These are phyloP conservation scores for Morinoia aosen DNA, from an alignment of 2,888 invertebrate species.

Conservation along the genomic window DNA sequence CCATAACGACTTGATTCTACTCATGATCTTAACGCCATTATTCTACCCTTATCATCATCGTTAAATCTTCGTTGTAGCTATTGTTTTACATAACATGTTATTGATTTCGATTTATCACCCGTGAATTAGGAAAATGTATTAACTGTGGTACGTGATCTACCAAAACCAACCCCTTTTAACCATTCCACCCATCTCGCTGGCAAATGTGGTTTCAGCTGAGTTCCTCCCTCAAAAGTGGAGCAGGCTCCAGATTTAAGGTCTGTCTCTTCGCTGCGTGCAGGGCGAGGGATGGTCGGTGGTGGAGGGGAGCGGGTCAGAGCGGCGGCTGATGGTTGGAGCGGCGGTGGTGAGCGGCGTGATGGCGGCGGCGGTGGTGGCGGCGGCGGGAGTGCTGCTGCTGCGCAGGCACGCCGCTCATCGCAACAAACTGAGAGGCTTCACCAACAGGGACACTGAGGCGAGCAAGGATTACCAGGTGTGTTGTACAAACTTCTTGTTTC, in stretches of 20 bases:
- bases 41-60: neutral
- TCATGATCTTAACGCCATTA: neutral
- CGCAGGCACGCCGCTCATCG: constrained; percentile 58
- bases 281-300: constrained; percentile 57
- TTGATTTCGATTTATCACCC: no score
- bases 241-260: neutral
- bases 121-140: no score
- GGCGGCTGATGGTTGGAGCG: constrained; percentile 62
- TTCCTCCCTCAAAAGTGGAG: neutral
- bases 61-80: no score
- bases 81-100: no score
- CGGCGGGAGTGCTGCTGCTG: constrained; percentile 59
- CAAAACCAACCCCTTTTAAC: no score
- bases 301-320: constrained; percentile 55
- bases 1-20: neutral
- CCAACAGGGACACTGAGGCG: constrained; percentile 62
- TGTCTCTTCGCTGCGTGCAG: constrained; percentile 31
- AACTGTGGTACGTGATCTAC: no score
- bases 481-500: neutral
- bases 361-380: constrained; percentile 64
- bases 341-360: constrained; percentile 65
- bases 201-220: neutral
- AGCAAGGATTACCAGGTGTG: constrained; percentile 66
- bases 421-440: constrained; percentile 61
- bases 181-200: neutral